These are phyloP conservation scores for Tachuris rubrigastra DNA, from an alignment of 2,113 vertebrate genomes.

Conservation along the genomic window DNA sequence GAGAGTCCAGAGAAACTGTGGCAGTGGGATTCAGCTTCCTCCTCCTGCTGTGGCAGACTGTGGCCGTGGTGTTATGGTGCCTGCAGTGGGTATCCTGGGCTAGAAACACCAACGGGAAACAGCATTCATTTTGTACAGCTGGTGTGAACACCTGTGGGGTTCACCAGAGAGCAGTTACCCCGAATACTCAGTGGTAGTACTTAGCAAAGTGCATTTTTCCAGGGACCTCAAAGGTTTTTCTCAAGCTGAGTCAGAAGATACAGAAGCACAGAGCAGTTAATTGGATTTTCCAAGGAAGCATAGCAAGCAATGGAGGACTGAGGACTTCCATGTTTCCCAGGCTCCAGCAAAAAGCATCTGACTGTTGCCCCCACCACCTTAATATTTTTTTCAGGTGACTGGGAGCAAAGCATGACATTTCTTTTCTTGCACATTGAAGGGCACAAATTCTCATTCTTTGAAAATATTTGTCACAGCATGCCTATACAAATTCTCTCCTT, in stretches of 20 bases:
- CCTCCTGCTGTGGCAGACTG: background rate
- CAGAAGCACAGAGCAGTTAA: background rate
- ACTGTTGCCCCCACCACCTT: background rate
- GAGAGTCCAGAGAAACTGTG: background rate
- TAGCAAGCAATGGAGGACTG: background rate
- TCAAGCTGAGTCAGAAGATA: background rate
- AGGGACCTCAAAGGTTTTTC: background rate
- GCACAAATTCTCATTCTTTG: background rate
- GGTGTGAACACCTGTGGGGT: background rate
- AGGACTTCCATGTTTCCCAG: background rate
- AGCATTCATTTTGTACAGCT: background rate
- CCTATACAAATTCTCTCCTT: background rate
- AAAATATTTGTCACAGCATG: background rate
- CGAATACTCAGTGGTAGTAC: background rate
- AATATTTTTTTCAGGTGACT: background rate
- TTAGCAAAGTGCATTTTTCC: background rate
- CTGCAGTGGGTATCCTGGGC: background rate
- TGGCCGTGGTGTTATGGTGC: accelerated
- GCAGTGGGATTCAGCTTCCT: background rate
- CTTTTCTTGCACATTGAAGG: background rate
- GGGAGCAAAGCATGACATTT: background rate
- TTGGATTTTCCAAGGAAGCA: constrained; percentile 18
- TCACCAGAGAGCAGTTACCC: background rate
- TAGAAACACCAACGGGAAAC: background rate
- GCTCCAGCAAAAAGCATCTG: background rate